These are phyloP conservation scores for Orthonychiurus folsomi DNA, from an alignment of 2,888 invertebrate genomes.

Conservation along the genomic window DNA sequence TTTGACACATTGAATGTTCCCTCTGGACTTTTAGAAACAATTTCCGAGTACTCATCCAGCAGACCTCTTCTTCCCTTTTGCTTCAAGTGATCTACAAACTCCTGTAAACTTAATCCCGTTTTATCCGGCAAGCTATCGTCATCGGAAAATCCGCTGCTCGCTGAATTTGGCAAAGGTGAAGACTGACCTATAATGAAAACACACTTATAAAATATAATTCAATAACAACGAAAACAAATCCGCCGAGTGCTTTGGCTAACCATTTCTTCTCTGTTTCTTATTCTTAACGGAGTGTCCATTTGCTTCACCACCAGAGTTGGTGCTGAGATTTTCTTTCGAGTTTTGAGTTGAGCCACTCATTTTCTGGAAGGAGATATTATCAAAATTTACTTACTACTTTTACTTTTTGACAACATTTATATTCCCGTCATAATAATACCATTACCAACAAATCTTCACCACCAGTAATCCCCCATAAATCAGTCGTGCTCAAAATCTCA, in stretches of 20 bases:
- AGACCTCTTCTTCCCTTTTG: conserved; percentile 71
- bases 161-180: conserved; percentile 51
- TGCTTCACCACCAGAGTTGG: conserved; percentile 29
- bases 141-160: conserved; percentile 77
- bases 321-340: conserved; percentile 22
- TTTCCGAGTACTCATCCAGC: conserved; percentile 77
- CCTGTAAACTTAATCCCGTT: conserved; percentile 55
- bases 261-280: conserved; percentile 39
- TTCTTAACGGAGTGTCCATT: conserved; percentile 29
- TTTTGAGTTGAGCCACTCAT: conserved; percentile 16
- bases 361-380: conserved; percentile 21
- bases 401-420: too few relatives aligned
- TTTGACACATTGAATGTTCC: conserved; percentile 83
- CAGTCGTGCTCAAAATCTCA: conserved; percentile 36
- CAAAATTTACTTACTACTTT: conserved; percentile 2
- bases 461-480: conserved; percentile 34
- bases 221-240: background rate
- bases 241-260: conserved; percentile 21
- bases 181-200: conserved; percentile 35
- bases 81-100: conserved; percentile 66
- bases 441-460: conserved; percentile 6
- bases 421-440: too few relatives aligned
- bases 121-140: conserved; percentile 66
- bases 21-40: conserved; percentile 69
- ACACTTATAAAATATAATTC: too few relatives aligned